Evolutionary conservation across 2,113 vertebrate species (phyloP).

Genomic region (Malurus elegans): DNA sequence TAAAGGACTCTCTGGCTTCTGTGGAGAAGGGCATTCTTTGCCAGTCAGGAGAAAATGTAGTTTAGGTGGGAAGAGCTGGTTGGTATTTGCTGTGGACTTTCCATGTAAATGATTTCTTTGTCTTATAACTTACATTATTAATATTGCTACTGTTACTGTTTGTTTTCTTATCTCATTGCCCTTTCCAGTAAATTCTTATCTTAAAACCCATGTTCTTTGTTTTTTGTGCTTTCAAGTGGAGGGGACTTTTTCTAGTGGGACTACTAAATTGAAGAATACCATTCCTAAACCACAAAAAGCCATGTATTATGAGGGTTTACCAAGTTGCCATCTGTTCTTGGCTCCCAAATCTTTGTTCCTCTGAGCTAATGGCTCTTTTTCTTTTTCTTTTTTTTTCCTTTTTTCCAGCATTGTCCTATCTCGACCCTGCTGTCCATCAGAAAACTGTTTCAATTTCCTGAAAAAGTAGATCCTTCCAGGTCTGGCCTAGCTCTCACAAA

Average conservation of each 20-base stretch:
- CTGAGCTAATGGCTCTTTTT: neutral
- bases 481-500: neutral
- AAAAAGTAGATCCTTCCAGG: neutral
- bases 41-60: neutral
- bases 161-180: neutral
- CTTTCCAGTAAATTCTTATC: neutral
- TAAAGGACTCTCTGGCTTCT: neutral
- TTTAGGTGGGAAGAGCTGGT: neutral
- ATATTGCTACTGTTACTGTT: neutral
- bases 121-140: neutral
- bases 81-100: neutral
- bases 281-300: neutral
- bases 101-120: rapidly evolving
- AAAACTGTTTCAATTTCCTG: neutral
- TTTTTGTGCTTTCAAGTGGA: neutral
- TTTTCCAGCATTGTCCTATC: neutral
- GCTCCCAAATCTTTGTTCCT: neutral
- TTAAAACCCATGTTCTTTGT: neutral
- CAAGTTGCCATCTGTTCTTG: neutral
- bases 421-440: neutral
- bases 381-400: neutral
- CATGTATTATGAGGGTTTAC: neutral
- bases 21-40: neutral
- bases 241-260: neutral
- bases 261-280: neutral